Percentiles rank a stretch among this genome's conserved stretches.
Evolutionary conservation across 2,888 invertebrate species (phyloP).

Genomic region (Candidula unifasciata): DNA sequence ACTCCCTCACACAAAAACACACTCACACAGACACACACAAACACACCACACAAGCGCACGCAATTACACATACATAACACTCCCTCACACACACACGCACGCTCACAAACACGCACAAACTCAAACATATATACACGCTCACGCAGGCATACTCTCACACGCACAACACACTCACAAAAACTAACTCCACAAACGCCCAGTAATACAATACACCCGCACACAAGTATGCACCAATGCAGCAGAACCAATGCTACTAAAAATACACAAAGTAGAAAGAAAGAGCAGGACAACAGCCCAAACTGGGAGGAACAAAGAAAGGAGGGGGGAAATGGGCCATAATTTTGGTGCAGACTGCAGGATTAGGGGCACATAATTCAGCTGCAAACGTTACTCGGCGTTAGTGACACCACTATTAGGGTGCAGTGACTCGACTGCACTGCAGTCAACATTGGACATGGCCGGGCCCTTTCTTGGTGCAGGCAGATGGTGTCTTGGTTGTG

Average conservation of each 20-base stretch:
- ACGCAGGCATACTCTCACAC: too few species aligned
- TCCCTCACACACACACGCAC: too few species aligned
- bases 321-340: slow-evolving; percentile 23
- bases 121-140: too few species aligned
- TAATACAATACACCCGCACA: not conserved
- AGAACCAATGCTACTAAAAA: slow-evolving; percentile 8
- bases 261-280: slow-evolving; percentile 21
- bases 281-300: not conserved
- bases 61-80: too few species aligned
- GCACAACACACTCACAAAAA: too few species aligned
- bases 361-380: slow-evolving; percentile 22
- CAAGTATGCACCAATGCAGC: not conserved
- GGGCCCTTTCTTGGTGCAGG: not conserved
- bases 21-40: too few species aligned
- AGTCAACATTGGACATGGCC: not conserved
- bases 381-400: slow-evolving; percentile 3
- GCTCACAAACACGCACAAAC: too few species aligned
- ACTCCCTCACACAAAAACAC: too few species aligned
- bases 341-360: slow-evolving; percentile 26
- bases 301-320: not conserved
- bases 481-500: not conserved
- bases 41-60: too few species aligned
- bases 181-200: too few species aligned
- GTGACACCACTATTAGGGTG: slow-evolving; percentile 12
- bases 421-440: not conserved